These are phyloP conservation scores for Chelonus insularis DNA, from an alignment of 1,140 invertebrate species.

Conservation along the genomic window DNA sequence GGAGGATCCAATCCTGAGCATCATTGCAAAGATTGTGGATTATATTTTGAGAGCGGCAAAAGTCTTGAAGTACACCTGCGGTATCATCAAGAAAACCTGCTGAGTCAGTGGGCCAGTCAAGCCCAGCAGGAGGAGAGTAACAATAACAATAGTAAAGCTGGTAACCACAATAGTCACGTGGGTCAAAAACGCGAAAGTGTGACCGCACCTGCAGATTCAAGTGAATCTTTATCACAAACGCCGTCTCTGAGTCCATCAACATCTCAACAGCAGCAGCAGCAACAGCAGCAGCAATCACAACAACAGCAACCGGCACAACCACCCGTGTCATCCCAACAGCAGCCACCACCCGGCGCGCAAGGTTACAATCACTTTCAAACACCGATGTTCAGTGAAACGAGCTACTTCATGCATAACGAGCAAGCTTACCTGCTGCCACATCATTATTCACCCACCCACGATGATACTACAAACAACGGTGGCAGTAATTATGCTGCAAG, in stretches of 20 bases:
- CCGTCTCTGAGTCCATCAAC: conserved; percentile 39
- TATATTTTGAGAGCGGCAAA: conserved; percentile 73
- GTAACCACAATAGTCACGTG: conserved; percentile 55
- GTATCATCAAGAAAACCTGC: conserved; percentile 76
- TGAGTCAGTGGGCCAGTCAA: conserved; percentile 75
- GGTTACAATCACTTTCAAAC: conserved; percentile 37
- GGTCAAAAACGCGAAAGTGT: conserved; percentile 54
- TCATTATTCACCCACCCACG: conserved; percentile 44
- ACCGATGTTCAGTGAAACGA: conserved; percentile 41
- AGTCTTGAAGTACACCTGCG: conserved; percentile 77
- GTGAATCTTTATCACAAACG: conserved; percentile 56
- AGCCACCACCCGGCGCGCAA: conserved; percentile 27
- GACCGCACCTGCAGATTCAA: conserved; percentile 66
- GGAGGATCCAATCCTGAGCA: conserved; percentile 56
- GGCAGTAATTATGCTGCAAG: conserved; percentile 31
- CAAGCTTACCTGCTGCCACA: conserved; percentile 40
- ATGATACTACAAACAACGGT: conserved; percentile 35
- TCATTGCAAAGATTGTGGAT: conserved; percentile 73
- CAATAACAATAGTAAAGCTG: conserved; percentile 67
- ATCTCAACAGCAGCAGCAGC: conserved; percentile 53
- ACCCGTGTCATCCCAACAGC: conserved; percentile 41
- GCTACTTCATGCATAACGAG: conserved; percentile 49
- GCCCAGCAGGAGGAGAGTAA: conserved; percentile 65
- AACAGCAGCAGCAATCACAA: conserved; percentile 38
- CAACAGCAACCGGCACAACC: conserved; percentile 51